A percentile compares a stretch with the other conserved stretches of the same genome.
These are phyloP conservation scores for Centroberyx gerrardi DNA, from an alignment of 2,797 vertebrate genomes.

Conservation along the genomic window DNA sequence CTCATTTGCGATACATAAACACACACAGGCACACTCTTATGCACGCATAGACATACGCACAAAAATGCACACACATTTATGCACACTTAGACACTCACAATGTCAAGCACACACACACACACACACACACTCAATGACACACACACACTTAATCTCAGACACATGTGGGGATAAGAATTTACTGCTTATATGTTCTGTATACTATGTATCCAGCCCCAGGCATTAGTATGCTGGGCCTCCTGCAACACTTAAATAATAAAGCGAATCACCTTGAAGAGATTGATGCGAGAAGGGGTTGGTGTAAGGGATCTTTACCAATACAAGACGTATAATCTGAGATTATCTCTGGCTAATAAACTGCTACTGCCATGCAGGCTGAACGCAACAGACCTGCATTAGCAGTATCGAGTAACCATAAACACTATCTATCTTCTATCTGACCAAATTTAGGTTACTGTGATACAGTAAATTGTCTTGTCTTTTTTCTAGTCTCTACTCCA, in stretches of 20 bases:
- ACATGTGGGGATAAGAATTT: constrained; percentile 25
- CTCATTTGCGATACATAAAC: background rate
- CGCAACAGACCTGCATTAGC: constrained; percentile 2
- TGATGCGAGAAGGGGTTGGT: constrained; percentile 87
- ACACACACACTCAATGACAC: constrained; percentile 83
- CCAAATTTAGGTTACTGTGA: constrained; percentile 5
- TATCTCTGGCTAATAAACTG: constrained; percentile 32
- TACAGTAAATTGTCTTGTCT: constrained; percentile 12
- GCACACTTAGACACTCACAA: constrained; percentile 71
- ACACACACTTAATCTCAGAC: constrained; percentile 35
- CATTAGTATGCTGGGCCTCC: constrained; percentile 27
- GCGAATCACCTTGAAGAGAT: constrained; percentile 88
- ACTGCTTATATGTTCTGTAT: constrained; percentile 15
- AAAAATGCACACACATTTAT: constrained; percentile 69
- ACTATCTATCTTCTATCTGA: background rate
- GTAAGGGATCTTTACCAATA: constrained; percentile 6
- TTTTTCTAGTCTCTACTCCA: background rate
- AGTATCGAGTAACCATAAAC: background rate
- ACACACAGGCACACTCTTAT: background rate
- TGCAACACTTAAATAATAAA: constrained; percentile 37
- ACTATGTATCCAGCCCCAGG: constrained; percentile 15
- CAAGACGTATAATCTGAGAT: constrained; percentile 33
- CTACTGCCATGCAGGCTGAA: background rate
- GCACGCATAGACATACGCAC: constrained; percentile 85
- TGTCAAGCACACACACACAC: background rate